Evolutionary conservation across 2,113 vertebrate genomes (phyloP).

Genomic region (Phalacrocorax carbo): DNA sequence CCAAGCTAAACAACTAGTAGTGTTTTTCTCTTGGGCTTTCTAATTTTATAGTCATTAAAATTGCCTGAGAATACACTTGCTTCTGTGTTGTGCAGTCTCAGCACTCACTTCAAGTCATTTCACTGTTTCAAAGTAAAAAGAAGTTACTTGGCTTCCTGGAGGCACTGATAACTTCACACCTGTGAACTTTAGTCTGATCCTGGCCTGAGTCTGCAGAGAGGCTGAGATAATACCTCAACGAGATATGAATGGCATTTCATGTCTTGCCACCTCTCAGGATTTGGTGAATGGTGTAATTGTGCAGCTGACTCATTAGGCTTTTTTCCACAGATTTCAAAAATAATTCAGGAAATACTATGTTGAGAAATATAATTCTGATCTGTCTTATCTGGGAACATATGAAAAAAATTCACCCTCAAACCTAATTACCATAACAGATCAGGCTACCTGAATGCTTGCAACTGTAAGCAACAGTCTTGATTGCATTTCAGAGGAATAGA

Average conservation of each 20-base stretch:
- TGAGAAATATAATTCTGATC: not conserved
- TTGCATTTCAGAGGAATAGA: not conserved
- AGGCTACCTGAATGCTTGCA: not conserved
- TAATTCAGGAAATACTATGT: not conserved
- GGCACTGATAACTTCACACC: not conserved
- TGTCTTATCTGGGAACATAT: not conserved
- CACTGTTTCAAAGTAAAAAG: not conserved
- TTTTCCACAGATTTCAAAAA: not conserved
- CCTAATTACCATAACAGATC: not conserved
- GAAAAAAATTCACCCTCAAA: not conserved
- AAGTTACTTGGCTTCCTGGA: not conserved
- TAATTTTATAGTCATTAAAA: not conserved
- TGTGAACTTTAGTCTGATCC: not conserved
- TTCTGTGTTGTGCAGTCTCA: not conserved
- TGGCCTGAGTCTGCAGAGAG: not conserved
- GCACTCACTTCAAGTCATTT: not conserved
- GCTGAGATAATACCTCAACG: not conserved
- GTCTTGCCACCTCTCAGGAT: not conserved
- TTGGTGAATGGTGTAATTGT: not conserved
- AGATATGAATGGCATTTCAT: not conserved
- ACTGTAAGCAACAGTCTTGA: not conserved
- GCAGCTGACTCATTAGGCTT: not conserved
- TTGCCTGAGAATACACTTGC: not conserved
- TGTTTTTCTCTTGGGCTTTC: not conserved
- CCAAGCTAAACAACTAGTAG: not conserved